Percentiles rank a stretch among this genome's conserved stretches.
Conservation (phyloP, 2,113 vertebrate genomes). For the Stigmatopora nigra region DNA sequence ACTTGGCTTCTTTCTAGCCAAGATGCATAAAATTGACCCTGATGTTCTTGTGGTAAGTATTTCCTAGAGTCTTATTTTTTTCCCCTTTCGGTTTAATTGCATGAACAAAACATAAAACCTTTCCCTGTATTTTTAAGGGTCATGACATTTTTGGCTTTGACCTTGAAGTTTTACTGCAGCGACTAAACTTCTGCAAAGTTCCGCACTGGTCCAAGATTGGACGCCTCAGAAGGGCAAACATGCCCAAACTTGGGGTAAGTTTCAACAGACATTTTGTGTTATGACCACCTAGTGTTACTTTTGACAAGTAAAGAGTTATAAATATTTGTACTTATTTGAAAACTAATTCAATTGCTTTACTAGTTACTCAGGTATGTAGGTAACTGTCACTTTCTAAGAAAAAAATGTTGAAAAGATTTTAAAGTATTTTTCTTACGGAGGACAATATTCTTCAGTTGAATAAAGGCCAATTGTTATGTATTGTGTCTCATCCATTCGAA, state of each 20-base stretch:
- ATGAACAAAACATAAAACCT: no score
- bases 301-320: no score
- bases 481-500: no score
- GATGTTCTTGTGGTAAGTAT: slow-evolving; percentile 92
- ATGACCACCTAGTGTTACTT: no score
- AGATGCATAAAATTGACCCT: slow-evolving; percentile 95
- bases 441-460: no score
- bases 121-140: slow-evolving; percentile 71
- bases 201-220: slow-evolving; percentile 97
- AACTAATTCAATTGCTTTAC: no score
- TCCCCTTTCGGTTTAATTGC: not conserved
- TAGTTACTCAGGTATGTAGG: no score
- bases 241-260: slow-evolving; percentile 96
- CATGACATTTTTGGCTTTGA: slow-evolving; percentile 98
- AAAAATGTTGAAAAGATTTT: no score
- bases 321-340: no score
- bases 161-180: slow-evolving; percentile 91
- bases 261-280: not conserved
- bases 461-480: no score
- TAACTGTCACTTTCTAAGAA: no score
- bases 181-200: slow-evolving; percentile 87
- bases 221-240: slow-evolving; percentile 82
- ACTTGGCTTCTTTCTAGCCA: slow-evolving; percentile 91
- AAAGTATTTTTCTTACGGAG: no score
- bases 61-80: not conserved